Percentiles rank a stretch among this genome's conserved stretches.
Evolutionary conservation across 2,888 invertebrate genomes (phyloP).

Genomic region (Chaetogeoica ovagalla): DNA sequence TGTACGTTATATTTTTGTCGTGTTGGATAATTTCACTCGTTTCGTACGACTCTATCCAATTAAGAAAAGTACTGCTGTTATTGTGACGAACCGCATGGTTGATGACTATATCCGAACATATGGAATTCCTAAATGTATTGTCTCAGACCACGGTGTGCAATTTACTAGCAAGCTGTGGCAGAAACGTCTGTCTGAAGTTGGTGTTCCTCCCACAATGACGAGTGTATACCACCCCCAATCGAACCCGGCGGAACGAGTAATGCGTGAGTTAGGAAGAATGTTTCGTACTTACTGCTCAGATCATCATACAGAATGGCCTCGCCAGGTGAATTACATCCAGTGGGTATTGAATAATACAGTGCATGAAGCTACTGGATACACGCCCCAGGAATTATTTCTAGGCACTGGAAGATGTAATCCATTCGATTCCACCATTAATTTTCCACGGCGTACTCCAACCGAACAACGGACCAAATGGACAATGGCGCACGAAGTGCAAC

Average conservation of each 20-base stretch:
- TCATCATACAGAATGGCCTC: background rate
- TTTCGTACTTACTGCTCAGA: background rate
- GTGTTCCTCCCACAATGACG: background rate
- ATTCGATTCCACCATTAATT: too few species aligned
- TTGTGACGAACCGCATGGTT: background rate
- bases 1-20: too few species aligned
- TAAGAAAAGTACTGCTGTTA: background rate
- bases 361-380: background rate
- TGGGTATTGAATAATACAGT: conserved; percentile 1
- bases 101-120: background rate
- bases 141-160: background rate
- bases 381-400: too few species aligned
- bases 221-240: background rate
- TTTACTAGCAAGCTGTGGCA: background rate
- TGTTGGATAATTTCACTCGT: background rate
- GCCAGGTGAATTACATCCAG: background rate
- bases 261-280: background rate
- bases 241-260: background rate
- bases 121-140: background rate
- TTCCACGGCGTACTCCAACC: too few species aligned
- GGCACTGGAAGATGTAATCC: too few species aligned
- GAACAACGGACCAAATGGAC: too few species aligned
- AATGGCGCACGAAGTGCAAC: too few species aligned
- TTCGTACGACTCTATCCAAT: background rate
- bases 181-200: background rate